phyloP scores from a whole-genome alignment of 2,888 invertebrate species.

The Bombylius major region DNA sequence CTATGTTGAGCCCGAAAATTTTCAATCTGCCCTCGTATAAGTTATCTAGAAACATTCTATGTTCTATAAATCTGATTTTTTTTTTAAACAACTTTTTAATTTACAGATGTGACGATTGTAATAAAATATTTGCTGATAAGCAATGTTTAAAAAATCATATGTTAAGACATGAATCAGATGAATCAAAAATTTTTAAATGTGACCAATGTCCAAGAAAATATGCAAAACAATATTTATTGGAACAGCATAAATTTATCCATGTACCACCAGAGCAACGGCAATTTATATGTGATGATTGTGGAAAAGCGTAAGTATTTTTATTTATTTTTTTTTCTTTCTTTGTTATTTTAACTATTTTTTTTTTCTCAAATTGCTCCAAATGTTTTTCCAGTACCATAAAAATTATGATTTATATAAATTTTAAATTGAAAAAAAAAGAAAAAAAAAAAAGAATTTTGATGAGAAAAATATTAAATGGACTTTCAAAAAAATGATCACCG shows the following conservation, averaged over 20 bases:
- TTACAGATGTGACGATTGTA: constrained; percentile 28
- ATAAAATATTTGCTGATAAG: constrained; percentile 31
- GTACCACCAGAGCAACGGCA: constrained; percentile 26
- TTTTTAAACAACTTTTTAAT: background rate
- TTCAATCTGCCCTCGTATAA: no score
- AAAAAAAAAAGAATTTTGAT: no score
- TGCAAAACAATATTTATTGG: constrained; percentile 29
- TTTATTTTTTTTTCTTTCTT: background rate
- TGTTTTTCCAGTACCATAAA: background rate
- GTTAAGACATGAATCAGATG: constrained; percentile 31
- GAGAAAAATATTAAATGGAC: no score
- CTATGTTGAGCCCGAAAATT: no score
- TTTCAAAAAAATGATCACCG: no score
- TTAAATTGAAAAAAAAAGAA: no score
- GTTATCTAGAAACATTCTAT: no score
- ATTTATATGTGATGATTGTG: constrained; percentile 24
- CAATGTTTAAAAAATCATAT: constrained; percentile 32
- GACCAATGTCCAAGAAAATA: constrained; percentile 30
- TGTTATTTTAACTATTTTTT: background rate
- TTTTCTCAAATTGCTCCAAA: background rate
- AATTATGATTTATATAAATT: no score
- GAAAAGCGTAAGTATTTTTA: constrained; percentile 21
- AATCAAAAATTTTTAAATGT: constrained; percentile 27
- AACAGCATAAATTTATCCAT: constrained; percentile 31
- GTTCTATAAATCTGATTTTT: no score